Conservation (phyloP, 1,140 invertebrate genomes). For the Antheraea pernyi region DNA sequence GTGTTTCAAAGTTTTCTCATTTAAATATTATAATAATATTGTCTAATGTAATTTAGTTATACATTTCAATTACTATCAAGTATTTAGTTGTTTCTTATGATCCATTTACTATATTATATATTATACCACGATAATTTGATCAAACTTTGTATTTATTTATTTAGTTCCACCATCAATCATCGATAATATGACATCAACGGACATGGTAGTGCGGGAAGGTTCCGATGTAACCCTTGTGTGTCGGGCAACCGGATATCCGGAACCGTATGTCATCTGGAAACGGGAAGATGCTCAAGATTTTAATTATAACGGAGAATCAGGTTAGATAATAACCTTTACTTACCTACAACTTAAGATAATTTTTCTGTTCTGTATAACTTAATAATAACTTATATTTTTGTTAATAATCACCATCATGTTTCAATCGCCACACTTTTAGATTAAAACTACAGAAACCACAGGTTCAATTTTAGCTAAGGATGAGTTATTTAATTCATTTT, state of each 20-base stretch:
- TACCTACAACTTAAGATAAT: too few relatives aligned
- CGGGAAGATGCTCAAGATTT: constrained; percentile 93
- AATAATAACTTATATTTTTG: too few relatives aligned
- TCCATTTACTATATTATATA: background rate
- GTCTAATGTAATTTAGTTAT: too few relatives aligned
- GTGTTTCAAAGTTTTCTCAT: too few relatives aligned
- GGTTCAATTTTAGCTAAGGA: too few relatives aligned
- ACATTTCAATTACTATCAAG: too few relatives aligned
- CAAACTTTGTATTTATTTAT: constrained; percentile 20
- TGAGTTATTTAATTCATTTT: too few relatives aligned
- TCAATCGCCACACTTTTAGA: too few relatives aligned
- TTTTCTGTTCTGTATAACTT: too few relatives aligned
- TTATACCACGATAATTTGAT: background rate
- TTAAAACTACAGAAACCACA: too few relatives aligned
- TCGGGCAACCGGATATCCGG: constrained; percentile 92
- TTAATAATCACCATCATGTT: too few relatives aligned
- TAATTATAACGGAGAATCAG: constrained; percentile 90
- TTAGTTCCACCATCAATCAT: constrained; percentile 92
- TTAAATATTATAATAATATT: too few relatives aligned
- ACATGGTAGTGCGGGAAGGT: constrained; percentile 93
- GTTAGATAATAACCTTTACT: constrained; percentile 67
- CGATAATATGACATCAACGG: constrained; percentile 91
- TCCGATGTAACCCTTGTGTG: constrained; percentile 93
- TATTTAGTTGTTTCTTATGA: background rate
- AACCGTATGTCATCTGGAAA: constrained; percentile 95